These are phyloP conservation scores for Horisme vitalbata DNA, from an alignment of 2,888 invertebrate genomes.

Conservation along the genomic window DNA sequence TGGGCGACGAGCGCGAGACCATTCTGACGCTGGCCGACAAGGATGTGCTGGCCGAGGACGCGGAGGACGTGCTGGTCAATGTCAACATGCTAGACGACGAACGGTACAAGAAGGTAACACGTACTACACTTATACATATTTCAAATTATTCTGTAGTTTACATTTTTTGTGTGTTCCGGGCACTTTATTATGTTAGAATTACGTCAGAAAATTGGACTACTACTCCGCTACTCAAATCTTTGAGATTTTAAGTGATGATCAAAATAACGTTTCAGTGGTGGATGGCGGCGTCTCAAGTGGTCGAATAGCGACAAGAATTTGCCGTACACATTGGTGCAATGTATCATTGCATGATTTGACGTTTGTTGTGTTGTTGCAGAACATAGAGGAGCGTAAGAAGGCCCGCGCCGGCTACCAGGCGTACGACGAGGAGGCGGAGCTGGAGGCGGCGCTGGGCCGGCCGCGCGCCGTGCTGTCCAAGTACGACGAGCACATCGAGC, in stretches of 20 bases:
- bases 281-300: too few species aligned
- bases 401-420: slow-evolving; percentile 92
- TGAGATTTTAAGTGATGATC: too few species aligned
- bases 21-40: slow-evolving; percentile 97
- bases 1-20: slow-evolving; percentile 91
- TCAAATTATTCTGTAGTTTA: too few species aligned
- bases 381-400: slow-evolving; percentile 91
- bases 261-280: too few species aligned
- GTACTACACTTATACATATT: too few species aligned
- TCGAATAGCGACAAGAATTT: too few species aligned
- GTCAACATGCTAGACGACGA: slow-evolving; percentile 95
- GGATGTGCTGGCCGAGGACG: slow-evolving; percentile 92
- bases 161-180: too few species aligned
- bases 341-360: too few species aligned
- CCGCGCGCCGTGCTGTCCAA: slow-evolving; percentile 90
- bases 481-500: slow-evolving; percentile 96
- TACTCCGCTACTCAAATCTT: too few species aligned
- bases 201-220: too few species aligned
- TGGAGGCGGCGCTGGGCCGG: slow-evolving; percentile 86
- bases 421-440: slow-evolving; percentile 90
- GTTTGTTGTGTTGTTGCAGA: slow-evolving; percentile 77
- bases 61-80: slow-evolving; percentile 94
- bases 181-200: too few species aligned
- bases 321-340: too few species aligned
- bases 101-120: slow-evolving; percentile 87